These are phyloP conservation scores for Grammomys dolichurus DNA, from an alignment of 2,113 vertebrate species.

Conservation along the genomic window DNA sequence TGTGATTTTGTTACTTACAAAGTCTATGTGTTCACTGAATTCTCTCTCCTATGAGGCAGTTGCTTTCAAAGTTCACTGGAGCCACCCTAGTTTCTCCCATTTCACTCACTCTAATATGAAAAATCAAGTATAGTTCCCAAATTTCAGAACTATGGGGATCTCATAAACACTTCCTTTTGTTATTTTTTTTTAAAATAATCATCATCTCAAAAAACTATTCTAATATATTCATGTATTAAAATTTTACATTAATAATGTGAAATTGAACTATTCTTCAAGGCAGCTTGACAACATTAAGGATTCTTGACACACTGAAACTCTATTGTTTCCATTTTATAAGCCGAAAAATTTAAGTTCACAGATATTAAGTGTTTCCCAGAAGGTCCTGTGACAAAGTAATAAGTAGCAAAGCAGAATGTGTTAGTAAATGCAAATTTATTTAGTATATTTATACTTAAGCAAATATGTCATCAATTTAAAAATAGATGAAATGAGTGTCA, in stretches of 20 bases:
- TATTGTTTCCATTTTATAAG: not conserved
- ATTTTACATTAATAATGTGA: not conserved
- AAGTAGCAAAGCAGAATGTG: not conserved
- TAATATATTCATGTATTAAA: not conserved
- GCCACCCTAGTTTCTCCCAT: not conserved
- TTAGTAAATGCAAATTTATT: slow-evolving; percentile 33
- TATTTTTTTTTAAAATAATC: not conserved
- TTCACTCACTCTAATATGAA: not conserved
- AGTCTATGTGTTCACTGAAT: slow-evolving; percentile 12
- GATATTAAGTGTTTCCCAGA: not conserved
- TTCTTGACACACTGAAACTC: not conserved
- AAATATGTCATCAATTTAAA: not conserved
- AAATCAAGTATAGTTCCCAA: not conserved
- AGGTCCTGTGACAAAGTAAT: not conserved
- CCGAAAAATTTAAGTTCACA: not conserved
- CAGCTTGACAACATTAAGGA: not conserved
- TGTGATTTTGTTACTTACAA: slow-evolving; percentile 40
- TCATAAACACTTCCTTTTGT: not conserved
- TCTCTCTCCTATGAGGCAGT: slow-evolving; percentile 26
- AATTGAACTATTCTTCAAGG: slow-evolving; percentile 12
- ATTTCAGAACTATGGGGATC: not conserved
- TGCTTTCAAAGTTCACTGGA: slow-evolving; percentile 33
- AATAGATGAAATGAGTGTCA: not conserved
- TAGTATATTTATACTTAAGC: slow-evolving; percentile 29
- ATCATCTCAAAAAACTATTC: not conserved